Conservation (phyloP, 2,888 invertebrate species). For the Brenthis hecate region DNA sequence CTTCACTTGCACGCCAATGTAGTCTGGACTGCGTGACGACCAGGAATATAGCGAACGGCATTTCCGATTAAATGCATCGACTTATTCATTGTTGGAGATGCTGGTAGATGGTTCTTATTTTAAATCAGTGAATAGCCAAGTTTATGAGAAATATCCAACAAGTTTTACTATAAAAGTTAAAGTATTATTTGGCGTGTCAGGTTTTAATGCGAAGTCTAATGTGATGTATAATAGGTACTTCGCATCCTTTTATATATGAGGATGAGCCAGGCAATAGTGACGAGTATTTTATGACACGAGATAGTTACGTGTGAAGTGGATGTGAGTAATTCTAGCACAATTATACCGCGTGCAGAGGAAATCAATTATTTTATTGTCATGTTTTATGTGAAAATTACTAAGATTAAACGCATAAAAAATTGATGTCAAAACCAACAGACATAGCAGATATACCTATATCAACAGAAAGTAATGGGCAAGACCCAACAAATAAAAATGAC, state of each 20-base stretch:
- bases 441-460: no score
- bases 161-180: background rate
- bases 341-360: conserved; percentile 5
- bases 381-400: background rate
- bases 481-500: no score
- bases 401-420: no score
- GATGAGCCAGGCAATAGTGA: background rate
- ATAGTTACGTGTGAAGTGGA: conserved; percentile 1
- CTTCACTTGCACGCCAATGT: conserved; percentile 85
- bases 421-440: no score
- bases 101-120: background rate
- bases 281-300: background rate
- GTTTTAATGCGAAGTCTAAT: background rate
- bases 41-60: conserved; percentile 87
- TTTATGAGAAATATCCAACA: no score
- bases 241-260: background rate
- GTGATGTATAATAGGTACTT: background rate
- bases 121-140: background rate
- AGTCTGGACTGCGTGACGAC: conserved; percentile 89
- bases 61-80: conserved; percentile 83
- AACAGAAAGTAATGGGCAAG: no score
- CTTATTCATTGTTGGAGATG: conserved; percentile 3
- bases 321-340: background rate
- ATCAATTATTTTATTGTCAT: conserved; percentile 3
- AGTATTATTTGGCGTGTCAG: background rate